Evolutionary conservation across 2,888 invertebrate genomes (phyloP).

Genomic region (Dryococelus australis): DNA sequence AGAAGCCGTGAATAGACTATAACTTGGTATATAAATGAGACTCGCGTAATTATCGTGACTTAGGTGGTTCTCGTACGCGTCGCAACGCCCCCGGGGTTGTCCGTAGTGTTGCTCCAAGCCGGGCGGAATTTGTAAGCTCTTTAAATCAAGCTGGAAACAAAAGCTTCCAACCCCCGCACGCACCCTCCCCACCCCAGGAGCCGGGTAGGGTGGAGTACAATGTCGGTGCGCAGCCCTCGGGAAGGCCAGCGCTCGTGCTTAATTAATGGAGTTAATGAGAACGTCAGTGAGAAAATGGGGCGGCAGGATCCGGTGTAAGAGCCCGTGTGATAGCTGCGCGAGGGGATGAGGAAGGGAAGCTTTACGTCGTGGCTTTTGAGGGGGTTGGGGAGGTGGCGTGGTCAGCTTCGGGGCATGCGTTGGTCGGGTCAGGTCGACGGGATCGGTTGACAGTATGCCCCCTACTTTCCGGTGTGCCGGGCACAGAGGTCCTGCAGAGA

Average conservation of each 20-base stretch:
- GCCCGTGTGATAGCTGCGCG: background rate
- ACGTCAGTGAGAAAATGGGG: constrained; percentile 35
- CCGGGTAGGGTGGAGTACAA: constrained; percentile 5
- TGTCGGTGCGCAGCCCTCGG: background rate
- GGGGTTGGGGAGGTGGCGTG: background rate
- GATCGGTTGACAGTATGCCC: too few relatives aligned
- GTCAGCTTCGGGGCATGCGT: background rate
- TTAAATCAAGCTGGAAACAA: constrained; percentile 42
- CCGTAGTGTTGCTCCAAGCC: background rate
- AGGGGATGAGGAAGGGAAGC: background rate
- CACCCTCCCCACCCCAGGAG: background rate
- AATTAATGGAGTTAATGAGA: constrained; percentile 46
- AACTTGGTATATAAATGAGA: too few relatives aligned
- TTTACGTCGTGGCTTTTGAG: background rate
- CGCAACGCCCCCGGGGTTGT: background rate
- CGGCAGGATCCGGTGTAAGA: constrained; percentile 28
- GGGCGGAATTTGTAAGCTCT: constrained; percentile 39
- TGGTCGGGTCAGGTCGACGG: background rate
- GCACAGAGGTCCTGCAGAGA: too few relatives aligned
- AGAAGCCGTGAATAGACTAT: too few relatives aligned
- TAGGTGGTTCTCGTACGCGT: background rate
- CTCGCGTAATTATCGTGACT: background rate
- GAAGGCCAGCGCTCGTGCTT: constrained; percentile 32
- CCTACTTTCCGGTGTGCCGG: too few relatives aligned
- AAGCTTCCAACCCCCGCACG: constrained; percentile 33